A percentile compares a stretch with the other conserved stretches of the same genome.
These are phyloP conservation scores for Epinotia brunnichana DNA, from an alignment of 2,888 invertebrate genomes.

Conservation along the genomic window DNA sequence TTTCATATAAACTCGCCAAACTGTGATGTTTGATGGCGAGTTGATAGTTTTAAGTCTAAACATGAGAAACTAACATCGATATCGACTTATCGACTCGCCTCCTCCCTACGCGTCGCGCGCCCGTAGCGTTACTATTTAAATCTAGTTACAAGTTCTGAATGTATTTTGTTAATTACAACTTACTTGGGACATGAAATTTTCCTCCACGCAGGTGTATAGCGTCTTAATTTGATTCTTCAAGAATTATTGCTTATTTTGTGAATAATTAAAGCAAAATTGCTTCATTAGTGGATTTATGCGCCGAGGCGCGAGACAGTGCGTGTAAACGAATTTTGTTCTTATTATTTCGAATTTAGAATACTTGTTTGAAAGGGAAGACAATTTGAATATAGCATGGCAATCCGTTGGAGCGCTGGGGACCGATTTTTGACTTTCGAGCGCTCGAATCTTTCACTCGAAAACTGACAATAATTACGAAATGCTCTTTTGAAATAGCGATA, in stretches of 20 bases:
- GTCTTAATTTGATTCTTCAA: slow-evolving; percentile 61
- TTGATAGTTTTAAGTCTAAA: no score
- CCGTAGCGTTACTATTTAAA: slow-evolving; percentile 80
- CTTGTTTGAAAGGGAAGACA: background rate
- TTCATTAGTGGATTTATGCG: slow-evolving; percentile 40
- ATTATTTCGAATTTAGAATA: slow-evolving; percentile 30
- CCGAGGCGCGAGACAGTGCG: slow-evolving; percentile 23
- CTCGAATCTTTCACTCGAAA: no score
- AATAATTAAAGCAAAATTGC: slow-evolving; percentile 41
- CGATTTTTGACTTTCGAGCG: no score
- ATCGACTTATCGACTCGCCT: slow-evolving; percentile 43
- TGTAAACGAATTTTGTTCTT: slow-evolving; percentile 12
- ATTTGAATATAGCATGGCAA: background rate
- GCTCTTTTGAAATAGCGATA: no score
- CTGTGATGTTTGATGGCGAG: no score
- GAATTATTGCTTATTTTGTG: slow-evolving; percentile 64
- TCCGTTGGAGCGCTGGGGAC: background rate
- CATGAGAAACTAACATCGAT: background rate
- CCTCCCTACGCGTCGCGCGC: slow-evolving; percentile 52
- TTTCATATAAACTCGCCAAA: no score
- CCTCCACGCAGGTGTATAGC: slow-evolving; percentile 67
- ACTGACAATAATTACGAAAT: no score
- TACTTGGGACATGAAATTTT: slow-evolving; percentile 79
- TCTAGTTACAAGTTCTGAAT: slow-evolving; percentile 83
- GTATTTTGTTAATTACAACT: slow-evolving; percentile 82